Base-by-base conservation (phyloP, 2,797 vertebrate genomes). In the Chaetophractus vellerosus region DNA sequence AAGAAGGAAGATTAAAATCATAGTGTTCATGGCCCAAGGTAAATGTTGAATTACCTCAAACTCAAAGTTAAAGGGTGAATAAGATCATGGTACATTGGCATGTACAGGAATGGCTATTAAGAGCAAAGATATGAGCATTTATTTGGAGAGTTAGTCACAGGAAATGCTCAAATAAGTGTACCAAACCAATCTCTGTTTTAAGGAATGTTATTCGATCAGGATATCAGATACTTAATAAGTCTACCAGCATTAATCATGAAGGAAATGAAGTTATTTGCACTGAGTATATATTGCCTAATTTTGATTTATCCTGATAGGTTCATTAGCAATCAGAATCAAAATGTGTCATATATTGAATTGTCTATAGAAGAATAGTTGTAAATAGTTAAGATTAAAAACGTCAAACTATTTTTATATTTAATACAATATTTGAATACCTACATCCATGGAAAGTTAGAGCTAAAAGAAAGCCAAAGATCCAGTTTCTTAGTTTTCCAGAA, bases 301-400 rank as follows among this genome's bases (percentile, higher is more conserved):
- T 80, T 86, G 12, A 55, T 36, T 48, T 48, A 38, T 33, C 4
- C 28, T 18, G 12, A 59, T 31, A 81, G 16, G 41, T 76, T 78
- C 64, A 55, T 57, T 45, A 91, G 11, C 19, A 94, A 50, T 52
- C 36, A 18, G 12, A 66, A 86, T 91, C 31, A 81, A 64, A 90
- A 75, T 45, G 23, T 59, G 9, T 57, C 15, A n/a, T 52, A 50
- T 12, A 84, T 19, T 88, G 9, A 88, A 76, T 66, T 68, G n/a
- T 75, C 57, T 66, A 48, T 23, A 36, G 16, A 64, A 55, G 33
- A 45, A 57, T n/a, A 72, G 33, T 36, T 71, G 52, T 11, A 48
- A 11, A 8, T 28, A 80, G 18, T 28, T 74, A 88, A 82, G 5
- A 50, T 86, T 36, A 79, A 86, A 85, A 69, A 59, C 18, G 6